A percentile compares a stretch with the other conserved stretches of the same genome.
Conservation (phyloP, 2,113 vertebrate species). For the Willisornis vidua region DNA sequence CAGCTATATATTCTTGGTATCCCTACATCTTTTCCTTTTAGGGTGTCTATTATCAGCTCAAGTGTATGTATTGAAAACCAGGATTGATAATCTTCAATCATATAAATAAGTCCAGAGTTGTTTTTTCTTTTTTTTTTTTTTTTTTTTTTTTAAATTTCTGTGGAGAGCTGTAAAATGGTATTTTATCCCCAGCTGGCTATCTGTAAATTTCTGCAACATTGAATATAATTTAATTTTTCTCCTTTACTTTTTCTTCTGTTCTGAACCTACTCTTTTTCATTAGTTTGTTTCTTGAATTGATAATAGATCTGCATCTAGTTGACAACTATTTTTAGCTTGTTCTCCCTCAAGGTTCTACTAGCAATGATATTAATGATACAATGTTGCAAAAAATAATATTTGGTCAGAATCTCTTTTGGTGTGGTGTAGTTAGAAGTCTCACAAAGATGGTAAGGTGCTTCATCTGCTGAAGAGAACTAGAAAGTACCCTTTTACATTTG, state of each 20-base stretch:
- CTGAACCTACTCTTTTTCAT: background rate
- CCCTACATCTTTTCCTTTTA: background rate
- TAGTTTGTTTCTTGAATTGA: background rate
- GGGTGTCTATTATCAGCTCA: background rate
- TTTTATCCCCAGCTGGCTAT: background rate
- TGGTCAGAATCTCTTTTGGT: background rate
- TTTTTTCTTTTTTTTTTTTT: background rate
- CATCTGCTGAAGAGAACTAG: background rate
- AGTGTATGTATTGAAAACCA: background rate
- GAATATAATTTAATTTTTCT: background rate
- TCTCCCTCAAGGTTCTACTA: background rate
- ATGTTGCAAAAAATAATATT: background rate
- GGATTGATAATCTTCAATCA: background rate
- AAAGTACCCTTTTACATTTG: background rate
- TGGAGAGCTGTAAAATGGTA: background rate
- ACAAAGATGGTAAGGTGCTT: background rate
- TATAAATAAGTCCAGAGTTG: background rate
- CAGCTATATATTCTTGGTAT: background rate
- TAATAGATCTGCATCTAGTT: background rate
- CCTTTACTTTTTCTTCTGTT: background rate
- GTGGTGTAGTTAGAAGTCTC: background rate
- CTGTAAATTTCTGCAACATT: background rate
- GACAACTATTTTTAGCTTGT: background rate
- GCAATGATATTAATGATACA: background rate
- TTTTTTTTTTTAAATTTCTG: background rate